Evolutionary conservation across 2,113 vertebrate species (phyloP).

Genomic region (Panthera leo): DNA sequence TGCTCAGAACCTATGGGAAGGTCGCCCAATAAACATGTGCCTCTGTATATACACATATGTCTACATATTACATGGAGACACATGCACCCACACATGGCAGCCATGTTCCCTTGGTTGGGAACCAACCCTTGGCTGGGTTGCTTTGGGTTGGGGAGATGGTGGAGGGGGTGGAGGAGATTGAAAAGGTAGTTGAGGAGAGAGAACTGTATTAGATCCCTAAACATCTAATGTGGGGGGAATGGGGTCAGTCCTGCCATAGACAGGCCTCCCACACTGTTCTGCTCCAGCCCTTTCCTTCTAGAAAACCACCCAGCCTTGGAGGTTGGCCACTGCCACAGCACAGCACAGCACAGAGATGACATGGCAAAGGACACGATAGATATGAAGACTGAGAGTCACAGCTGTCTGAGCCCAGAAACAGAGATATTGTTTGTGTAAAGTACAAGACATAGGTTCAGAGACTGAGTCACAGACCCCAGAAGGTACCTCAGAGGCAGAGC

Average conservation of each 20-base stretch:
- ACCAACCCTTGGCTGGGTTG: neutral
- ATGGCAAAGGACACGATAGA: neutral
- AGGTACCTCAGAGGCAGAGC: neutral
- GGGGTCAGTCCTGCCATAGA: neutral
- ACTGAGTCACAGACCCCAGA: neutral
- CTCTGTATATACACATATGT: neutral
- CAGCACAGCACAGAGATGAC: neutral
- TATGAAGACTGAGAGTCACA: neutral
- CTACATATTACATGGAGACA: accelerated
- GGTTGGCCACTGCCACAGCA: neutral
- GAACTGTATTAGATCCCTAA: neutral
- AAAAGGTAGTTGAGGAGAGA: neutral
- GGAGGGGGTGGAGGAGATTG: neutral
- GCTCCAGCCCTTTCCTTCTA: neutral
- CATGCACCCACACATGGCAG: accelerated
- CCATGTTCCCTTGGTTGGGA: neutral
- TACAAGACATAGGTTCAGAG: neutral
- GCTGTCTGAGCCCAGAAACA: neutral
- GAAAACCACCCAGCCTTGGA: neutral
- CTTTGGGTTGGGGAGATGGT: neutral
- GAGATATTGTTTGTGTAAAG: neutral
- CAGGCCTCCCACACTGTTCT: neutral
- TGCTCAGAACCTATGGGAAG: neutral
- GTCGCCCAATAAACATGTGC: neutral
- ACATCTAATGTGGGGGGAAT: neutral